phyloP scores from a whole-genome alignment of 2,888 invertebrate genomes.

The Brachyopa scutellaris region DNA sequence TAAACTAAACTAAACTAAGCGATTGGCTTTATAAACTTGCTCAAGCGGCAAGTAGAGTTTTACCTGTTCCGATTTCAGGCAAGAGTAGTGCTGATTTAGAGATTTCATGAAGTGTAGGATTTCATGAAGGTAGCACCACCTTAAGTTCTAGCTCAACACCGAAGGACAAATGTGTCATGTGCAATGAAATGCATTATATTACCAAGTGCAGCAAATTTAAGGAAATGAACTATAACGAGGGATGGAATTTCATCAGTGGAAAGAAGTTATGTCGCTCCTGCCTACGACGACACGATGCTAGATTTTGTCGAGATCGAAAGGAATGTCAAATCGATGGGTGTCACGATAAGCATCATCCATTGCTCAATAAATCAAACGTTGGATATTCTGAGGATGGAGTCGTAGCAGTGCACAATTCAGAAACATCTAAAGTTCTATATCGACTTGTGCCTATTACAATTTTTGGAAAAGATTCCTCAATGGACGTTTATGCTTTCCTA shows the following conservation, averaged over 20 bases:
- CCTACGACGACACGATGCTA: background rate
- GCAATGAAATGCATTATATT: slow-evolving; percentile 16
- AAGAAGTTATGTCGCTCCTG: background rate
- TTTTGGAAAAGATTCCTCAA: slow-evolving; percentile 15
- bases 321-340: slow-evolving; percentile 26
- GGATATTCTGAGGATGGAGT: background rate
- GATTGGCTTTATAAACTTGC: slow-evolving; percentile 51
- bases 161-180: background rate
- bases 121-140: slow-evolving; percentile 1
- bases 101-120: background rate
- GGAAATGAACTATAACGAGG: slow-evolving; percentile 9
- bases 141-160: background rate
- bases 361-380: background rate
- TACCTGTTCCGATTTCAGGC: background rate
- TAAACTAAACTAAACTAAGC: too few relatives aligned
- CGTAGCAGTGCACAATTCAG: slow-evolving; percentile 2
- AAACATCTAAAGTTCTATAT: slow-evolving; percentile 36
- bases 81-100: slow-evolving; percentile 12
- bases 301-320: slow-evolving; percentile 19
- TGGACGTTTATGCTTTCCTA: slow-evolving; percentile 45
- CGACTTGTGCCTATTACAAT: slow-evolving; percentile 46
- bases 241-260: slow-evolving; percentile 12
- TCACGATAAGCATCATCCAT: slow-evolving; percentile 19
- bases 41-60: slow-evolving; percentile 44
- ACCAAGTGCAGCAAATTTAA: background rate